phyloP scores from a whole-genome alignment of 2,113 vertebrate species.

The Triplophysa dalaica region DNA sequence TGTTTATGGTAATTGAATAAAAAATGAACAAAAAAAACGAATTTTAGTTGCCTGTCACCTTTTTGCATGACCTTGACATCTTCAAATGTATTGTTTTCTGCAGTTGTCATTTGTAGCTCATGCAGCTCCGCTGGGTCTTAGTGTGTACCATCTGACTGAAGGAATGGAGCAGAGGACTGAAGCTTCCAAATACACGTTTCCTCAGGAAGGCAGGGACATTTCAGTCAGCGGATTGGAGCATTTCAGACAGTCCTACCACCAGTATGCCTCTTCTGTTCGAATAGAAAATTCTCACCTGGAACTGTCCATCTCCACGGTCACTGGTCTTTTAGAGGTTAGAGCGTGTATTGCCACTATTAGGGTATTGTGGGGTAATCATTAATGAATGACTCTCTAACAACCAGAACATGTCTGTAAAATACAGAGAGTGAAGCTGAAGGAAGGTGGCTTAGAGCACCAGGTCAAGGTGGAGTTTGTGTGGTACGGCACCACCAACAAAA shows the following conservation, averaged over 20 bases:
- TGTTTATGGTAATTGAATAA: no score
- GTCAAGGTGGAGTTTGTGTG: conserved; percentile 84
- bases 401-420: background rate
- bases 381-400: background rate
- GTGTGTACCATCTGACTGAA: conserved; percentile 79
- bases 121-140: conserved; percentile 80
- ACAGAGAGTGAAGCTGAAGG: conserved; percentile 79
- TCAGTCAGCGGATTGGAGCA: conserved; percentile 56
- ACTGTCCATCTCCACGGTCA: conserved; percentile 75
- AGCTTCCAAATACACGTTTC: conserved; percentile 74
- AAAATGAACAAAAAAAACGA: no score
- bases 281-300: conserved; percentile 83
- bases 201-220: conserved; percentile 54
- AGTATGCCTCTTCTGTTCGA: conserved; percentile 66
- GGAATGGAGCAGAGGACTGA: conserved; percentile 63
- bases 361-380: background rate
- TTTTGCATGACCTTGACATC: background rate
- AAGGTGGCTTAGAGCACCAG: conserved; percentile 72
- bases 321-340: conserved; percentile 86
- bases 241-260: conserved; percentile 76
- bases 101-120: conserved; percentile 85
- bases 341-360: background rate
- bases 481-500: conserved; percentile 85
- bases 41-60: background rate
- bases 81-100: conserved; percentile 27